phyloP scores from a whole-genome alignment of 2,888 invertebrate genomes.

The Nudaria mundana region DNA sequence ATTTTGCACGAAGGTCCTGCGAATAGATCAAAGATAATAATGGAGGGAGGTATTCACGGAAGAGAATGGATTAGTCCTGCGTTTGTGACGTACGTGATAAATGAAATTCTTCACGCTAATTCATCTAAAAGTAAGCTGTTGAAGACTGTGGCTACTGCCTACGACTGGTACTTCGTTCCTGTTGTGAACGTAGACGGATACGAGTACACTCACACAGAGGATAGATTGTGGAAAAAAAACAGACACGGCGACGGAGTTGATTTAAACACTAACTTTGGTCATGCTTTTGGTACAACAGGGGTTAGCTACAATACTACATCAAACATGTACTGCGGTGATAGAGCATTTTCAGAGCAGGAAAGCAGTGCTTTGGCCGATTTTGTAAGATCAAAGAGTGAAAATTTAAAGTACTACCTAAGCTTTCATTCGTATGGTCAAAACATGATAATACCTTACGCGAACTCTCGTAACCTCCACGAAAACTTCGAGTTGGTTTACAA shows the following conservation, averaged over 20 bases:
- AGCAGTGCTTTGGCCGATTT: constrained; percentile 57
- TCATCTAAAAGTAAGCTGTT: constrained; percentile 1
- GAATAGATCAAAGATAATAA: constrained; percentile 48
- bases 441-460: constrained; percentile 80
- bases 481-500: constrained; percentile 65
- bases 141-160: constrained; percentile 14
- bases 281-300: constrained; percentile 67
- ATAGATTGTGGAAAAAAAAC: constrained; percentile 30
- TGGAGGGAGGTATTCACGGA: constrained; percentile 85
- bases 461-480: constrained; percentile 40
- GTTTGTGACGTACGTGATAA: constrained; percentile 76
- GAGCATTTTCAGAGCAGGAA: constrained; percentile 78
- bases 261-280: constrained; percentile 83
- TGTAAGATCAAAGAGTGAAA: constrained; percentile 42
- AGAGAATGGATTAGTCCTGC: constrained; percentile 87
- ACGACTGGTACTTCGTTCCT: constrained; percentile 29
- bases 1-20: constrained; percentile 27
- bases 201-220: constrained; percentile 18
- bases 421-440: constrained; percentile 85
- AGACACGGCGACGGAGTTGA: constrained; percentile 70
- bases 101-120: constrained; percentile 65
- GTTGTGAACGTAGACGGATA: constrained; percentile 42
- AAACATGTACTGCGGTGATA: constrained; percentile 62
- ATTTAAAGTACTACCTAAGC: constrained; percentile 76
- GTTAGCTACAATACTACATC: constrained; percentile 15